Evolutionary conservation across 2,888 invertebrate species (phyloP).

Genomic region (Cantharis flavilabris): DNA sequence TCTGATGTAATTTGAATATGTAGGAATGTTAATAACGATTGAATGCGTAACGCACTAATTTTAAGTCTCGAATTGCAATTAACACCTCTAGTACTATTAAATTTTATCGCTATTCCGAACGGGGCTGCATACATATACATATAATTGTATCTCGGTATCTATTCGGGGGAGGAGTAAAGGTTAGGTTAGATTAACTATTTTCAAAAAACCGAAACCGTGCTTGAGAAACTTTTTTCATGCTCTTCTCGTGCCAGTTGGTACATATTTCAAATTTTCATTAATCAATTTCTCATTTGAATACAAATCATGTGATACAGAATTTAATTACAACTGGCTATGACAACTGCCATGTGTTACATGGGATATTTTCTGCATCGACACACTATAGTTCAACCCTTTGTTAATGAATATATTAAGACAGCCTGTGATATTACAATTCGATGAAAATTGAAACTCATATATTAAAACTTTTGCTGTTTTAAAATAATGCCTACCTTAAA

Average conservation of each 20-base stretch:
- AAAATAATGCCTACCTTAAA: no score
- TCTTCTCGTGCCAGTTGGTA: background rate
- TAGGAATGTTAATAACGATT: constrained; percentile 21
- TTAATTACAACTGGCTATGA: background rate
- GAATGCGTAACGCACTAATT: constrained; percentile 10
- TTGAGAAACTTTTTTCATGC: background rate
- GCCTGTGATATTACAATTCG: background rate
- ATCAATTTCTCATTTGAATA: background rate
- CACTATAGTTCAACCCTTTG: background rate
- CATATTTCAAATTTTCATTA: background rate
- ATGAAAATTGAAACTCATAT: background rate
- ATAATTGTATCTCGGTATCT: no score
- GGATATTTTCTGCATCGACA: background rate
- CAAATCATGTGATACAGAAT: background rate
- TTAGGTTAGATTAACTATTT: background rate
- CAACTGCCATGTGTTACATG: background rate
- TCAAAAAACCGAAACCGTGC: no score
- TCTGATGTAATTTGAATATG: constrained; percentile 21
- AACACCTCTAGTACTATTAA: background rate
- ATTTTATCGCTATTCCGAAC: background rate
- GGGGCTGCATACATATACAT: background rate
- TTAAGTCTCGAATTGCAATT: background rate
- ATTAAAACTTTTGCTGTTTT: background rate
- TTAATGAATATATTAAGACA: background rate
- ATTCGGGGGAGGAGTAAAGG: background rate